Evolutionary conservation across 1,140 invertebrate species (phyloP).

Genomic region (Drosophila arizonae): DNA sequence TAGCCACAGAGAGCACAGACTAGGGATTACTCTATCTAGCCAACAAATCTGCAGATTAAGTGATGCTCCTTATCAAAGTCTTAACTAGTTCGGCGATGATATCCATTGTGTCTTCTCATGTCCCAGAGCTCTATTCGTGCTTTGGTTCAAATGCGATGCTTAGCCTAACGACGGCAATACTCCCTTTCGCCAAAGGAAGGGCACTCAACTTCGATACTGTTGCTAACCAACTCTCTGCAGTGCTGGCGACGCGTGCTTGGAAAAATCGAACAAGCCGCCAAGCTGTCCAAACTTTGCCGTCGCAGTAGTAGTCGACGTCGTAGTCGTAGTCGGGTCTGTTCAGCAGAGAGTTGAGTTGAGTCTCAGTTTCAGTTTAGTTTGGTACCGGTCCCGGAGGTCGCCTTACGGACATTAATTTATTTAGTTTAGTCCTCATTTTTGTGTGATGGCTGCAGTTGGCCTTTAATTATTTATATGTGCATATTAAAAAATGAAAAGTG

Average conservation of each 20-base stretch:
- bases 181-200: not conserved
- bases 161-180: not conserved
- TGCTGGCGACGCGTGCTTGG: conserved; percentile 53
- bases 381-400: conserved; percentile 9
- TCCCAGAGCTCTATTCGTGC: not conserved
- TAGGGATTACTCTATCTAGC: not conserved
- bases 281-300: conserved; percentile 50
- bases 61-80: too few species aligned
- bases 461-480: conserved; percentile 55
- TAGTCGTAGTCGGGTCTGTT: conserved; percentile 38
- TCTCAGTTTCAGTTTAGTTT: conserved; percentile 48
- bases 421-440: conserved; percentile 16
- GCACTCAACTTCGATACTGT: conserved; percentile 25
- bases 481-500: conserved; percentile 14
- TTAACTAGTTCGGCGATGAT: too few species aligned
- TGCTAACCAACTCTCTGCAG: conserved; percentile 39
- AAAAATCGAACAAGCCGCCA: conserved; percentile 74
- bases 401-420: conserved; percentile 17
- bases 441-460: not conserved
- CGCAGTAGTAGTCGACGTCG: conserved; percentile 43
- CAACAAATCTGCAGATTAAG: too few species aligned
- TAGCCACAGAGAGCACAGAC: not conserved
- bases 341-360: conserved; percentile 45
- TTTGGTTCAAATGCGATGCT: not conserved
- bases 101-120: not conserved